Conservation (phyloP, 2,113 vertebrate genomes). For the Pelobates fuscus region DNA sequence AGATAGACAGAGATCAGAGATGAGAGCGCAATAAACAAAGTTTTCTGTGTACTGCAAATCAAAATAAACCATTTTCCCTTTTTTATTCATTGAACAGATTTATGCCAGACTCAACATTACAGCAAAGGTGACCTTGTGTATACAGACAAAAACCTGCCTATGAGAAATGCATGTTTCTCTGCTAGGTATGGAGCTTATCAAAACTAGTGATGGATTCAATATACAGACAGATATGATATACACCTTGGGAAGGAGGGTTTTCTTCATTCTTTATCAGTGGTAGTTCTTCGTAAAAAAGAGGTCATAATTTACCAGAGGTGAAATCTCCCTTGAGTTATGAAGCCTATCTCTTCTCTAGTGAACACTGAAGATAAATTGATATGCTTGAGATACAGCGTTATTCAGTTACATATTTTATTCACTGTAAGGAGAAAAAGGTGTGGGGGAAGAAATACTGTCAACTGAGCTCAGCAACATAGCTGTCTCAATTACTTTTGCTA, state of each 20-base stretch:
- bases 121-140: conserved; percentile 17
- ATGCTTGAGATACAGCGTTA: conserved; percentile 29
- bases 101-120: neutral
- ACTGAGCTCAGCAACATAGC: no score
- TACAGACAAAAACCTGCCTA: neutral
- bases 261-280: conserved; percentile 25
- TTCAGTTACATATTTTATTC: conserved; percentile 34
- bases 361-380: conserved; percentile 42
- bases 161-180: conserved; percentile 1
- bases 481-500: no score
- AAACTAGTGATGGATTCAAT: conserved; percentile 18
- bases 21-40: no score
- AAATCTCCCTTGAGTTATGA: conserved; percentile 31
- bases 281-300: conserved; percentile 23
- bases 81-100: no score
- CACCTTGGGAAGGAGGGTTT: neutral
- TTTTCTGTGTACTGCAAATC: no score
- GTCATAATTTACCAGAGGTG: conserved; percentile 38
- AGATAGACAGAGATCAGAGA: no score
- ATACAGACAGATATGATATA: conserved; percentile 29
- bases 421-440: conserved; percentile 4
- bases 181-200: conserved; percentile 15
- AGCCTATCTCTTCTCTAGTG: conserved; percentile 21
- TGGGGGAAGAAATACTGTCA: conserved; percentile 1
- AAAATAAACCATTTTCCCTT: neutral